These are phyloP conservation scores for Nerophis lumbriciformis DNA, from an alignment of 2,113 vertebrate species.

Conservation along the genomic window DNA sequence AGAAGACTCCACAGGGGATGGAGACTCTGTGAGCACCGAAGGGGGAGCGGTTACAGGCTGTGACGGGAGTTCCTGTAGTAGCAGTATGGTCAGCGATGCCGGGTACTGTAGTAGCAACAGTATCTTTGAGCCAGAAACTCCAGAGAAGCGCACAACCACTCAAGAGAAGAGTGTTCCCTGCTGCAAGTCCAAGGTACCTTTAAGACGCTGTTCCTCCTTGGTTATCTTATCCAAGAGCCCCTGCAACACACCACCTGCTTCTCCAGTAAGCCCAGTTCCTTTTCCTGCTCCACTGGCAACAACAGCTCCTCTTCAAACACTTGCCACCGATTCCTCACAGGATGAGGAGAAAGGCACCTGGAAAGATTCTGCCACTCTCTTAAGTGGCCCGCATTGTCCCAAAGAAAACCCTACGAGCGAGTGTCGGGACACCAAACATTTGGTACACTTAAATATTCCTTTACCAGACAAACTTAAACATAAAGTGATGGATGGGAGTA, in stretches of 20 bases:
- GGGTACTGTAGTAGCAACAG: constrained; percentile 73
- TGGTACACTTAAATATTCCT: constrained; percentile 71
- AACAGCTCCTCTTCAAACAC: constrained; percentile 67
- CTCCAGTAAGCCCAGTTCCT: constrained; percentile 73
- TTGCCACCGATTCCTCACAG: constrained; percentile 62
- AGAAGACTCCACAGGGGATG: constrained; percentile 52
- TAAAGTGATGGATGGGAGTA: constrained; percentile 30
- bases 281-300: constrained; percentile 55
- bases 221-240: constrained; percentile 90
- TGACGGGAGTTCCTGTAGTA: constrained; percentile 78
- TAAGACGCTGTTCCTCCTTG: constrained; percentile 90
- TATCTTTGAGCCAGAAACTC: constrained; percentile 77
- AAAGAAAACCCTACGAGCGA: constrained; percentile 68
- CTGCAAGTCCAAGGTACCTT: constrained; percentile 72
- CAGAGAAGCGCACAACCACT: constrained; percentile 64
- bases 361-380: constrained; percentile 75
- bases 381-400: constrained; percentile 77
- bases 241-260: constrained; percentile 82
- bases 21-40: constrained; percentile 47
- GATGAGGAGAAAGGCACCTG: constrained; percentile 61
- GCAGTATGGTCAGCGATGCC: constrained; percentile 70
- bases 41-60: constrained; percentile 54
- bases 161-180: constrained; percentile 56
- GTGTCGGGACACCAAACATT: constrained; percentile 73
- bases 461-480: constrained; percentile 62